These are phyloP conservation scores for Jacana jacana DNA, from an alignment of 2,113 vertebrate genomes.

Conservation along the genomic window DNA sequence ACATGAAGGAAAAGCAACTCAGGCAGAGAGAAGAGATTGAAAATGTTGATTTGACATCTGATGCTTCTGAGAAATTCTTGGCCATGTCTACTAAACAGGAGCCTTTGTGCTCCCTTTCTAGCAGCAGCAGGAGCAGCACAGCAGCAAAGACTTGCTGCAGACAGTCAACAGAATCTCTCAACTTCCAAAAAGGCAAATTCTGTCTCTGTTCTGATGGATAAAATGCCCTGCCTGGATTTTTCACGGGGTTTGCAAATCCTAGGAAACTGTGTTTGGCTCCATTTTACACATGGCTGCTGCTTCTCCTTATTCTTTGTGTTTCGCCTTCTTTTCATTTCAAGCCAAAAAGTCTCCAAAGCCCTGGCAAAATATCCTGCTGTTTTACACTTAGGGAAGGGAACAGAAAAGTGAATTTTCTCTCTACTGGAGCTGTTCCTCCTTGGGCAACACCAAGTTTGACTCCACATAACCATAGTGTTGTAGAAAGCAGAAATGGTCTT, in stretches of 20 bases:
- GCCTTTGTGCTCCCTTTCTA: not conserved
- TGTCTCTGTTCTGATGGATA: not conserved
- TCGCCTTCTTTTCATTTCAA: not conserved
- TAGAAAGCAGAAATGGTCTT: not conserved
- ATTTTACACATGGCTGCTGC: not conserved
- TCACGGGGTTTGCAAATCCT: not conserved
- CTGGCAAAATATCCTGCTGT: not conserved
- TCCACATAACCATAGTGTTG: not conserved
- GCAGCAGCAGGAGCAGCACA: not conserved
- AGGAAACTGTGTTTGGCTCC: not conserved
- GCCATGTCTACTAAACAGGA: not conserved
- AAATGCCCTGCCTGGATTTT: not conserved
- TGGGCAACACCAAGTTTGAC: not conserved
- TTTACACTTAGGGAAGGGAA: not conserved
- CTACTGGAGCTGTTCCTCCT: not conserved
- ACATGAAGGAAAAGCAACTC: not conserved
- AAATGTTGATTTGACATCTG: slow-evolving; percentile 38
- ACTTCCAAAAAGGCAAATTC: not conserved
- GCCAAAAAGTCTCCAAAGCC: not conserved
- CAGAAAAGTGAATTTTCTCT: not conserved
- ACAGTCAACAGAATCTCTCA: not conserved
- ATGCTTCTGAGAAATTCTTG: not conserved
- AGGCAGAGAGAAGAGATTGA: slow-evolving; percentile 6
- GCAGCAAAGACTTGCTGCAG: not conserved
- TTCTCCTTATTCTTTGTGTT: not conserved